Conservation (phyloP, 1,140 invertebrate species). For the Zaprionus taronus region DNA sequence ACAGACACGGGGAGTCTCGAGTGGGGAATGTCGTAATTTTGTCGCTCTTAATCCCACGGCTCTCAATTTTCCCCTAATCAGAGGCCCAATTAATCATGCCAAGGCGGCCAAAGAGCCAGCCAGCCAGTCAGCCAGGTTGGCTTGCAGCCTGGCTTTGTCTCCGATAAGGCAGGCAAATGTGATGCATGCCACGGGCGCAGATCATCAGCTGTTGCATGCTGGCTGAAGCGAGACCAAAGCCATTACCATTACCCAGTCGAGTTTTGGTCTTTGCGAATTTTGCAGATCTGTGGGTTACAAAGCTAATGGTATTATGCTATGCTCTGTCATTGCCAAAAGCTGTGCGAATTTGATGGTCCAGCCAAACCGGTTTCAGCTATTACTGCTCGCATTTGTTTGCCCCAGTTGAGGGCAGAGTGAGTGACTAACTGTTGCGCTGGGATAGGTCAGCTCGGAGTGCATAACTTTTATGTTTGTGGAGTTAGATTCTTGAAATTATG, state of each 20-base stretch:
- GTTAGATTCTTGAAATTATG: not conserved
- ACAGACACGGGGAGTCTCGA: not conserved
- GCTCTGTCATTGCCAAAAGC: constrained; percentile 33
- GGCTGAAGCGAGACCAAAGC: constrained; percentile 3
- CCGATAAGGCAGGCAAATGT: constrained; percentile 8
- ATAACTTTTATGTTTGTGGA: not conserved
- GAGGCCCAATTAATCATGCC: constrained; percentile 37
- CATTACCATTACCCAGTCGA: not conserved
- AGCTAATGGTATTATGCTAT: constrained; percentile 1
- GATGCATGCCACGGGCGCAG: constrained; percentile 1
- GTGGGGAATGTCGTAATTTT: constrained; percentile 23
- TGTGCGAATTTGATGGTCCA: constrained; percentile 20
- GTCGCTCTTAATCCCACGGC: constrained; percentile 27
- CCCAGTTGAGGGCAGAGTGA: not conserved
- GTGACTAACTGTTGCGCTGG: not conserved
- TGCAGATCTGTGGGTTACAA: not conserved
- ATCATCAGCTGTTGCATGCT: constrained; percentile 7
- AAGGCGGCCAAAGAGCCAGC: not conserved
- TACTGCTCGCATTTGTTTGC: not conserved
- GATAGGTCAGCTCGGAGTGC: not conserved
- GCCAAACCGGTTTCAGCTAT: constrained; percentile 21
- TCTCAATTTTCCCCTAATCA: constrained; percentile 32
- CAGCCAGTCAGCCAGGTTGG: not conserved
- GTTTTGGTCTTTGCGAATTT: not conserved
- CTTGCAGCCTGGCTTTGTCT: constrained; percentile 5